phyloP scores from a whole-genome alignment of 1,140 invertebrate species.

The Temnothorax longispinosus region DNA sequence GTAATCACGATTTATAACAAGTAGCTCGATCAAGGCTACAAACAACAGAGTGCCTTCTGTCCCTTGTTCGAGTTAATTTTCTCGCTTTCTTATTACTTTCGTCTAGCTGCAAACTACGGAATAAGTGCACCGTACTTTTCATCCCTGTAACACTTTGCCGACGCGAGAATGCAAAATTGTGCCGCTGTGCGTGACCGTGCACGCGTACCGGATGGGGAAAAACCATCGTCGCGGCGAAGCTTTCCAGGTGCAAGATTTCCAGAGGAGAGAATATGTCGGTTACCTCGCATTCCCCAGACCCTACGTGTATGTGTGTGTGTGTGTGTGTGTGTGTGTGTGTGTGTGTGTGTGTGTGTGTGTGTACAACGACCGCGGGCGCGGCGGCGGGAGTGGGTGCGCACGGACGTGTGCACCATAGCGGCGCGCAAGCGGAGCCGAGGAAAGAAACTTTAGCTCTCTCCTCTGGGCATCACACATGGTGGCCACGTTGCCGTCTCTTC shows the following conservation, averaged over 20 bases:
- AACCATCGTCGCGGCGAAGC: constrained; percentile 40
- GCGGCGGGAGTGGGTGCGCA: constrained; percentile 60
- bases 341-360: not conserved
- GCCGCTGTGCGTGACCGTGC: constrained; percentile 21
- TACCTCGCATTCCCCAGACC: constrained; percentile 44
- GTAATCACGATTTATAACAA: constrained; percentile 7
- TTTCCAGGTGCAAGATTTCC: constrained; percentile 56
- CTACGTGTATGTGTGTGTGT: not conserved
- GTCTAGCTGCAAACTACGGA: not conserved
- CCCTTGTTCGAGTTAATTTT: not conserved
- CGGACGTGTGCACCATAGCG: constrained; percentile 56
- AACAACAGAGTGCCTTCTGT: not conserved
- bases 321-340: too few relatives aligned
- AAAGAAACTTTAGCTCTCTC: constrained; percentile 76
- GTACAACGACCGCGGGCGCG: constrained; percentile 37
- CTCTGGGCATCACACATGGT: constrained; percentile 80
- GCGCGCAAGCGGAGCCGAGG: constrained; percentile 64
- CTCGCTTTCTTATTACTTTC: not conserved
- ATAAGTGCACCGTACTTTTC: not conserved
- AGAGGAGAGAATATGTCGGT: constrained; percentile 32
- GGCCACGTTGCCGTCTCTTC: constrained; percentile 84
- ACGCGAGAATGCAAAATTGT: not conserved
- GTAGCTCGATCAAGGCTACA: not conserved
- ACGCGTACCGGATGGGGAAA: not conserved
- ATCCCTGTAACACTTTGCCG: not conserved